Evolutionary conservation across 2,888 invertebrate species (phyloP).

Genomic region (Euproctis similis): DNA sequence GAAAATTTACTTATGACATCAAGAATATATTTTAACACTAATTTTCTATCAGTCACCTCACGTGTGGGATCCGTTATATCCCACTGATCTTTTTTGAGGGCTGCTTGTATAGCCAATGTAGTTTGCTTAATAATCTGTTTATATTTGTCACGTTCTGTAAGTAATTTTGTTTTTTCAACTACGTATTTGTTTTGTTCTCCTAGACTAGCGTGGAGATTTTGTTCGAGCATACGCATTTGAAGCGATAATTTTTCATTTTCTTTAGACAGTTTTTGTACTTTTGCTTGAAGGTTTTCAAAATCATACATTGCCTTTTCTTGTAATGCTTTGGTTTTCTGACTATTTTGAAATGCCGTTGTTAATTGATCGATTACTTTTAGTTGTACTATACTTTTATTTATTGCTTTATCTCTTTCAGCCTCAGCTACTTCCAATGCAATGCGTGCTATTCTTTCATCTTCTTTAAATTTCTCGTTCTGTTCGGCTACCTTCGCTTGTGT

Average conservation of each 20-base stretch:
- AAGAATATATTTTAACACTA: constrained; percentile 73
- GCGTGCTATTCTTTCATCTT: constrained; percentile 71
- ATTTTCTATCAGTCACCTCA: constrained; percentile 60
- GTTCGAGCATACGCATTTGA: constrained; percentile 70
- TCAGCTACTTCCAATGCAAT: constrained; percentile 76
- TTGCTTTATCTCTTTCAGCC: constrained; percentile 78
- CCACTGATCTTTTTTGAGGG: constrained; percentile 72
- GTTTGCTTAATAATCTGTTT: constrained; percentile 77
- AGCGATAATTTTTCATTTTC: constrained; percentile 60
- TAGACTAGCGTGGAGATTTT: constrained; percentile 71
- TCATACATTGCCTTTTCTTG: constrained; percentile 55
- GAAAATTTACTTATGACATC: constrained; percentile 60
- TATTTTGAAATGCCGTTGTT: constrained; percentile 72
- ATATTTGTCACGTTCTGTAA: constrained; percentile 73
- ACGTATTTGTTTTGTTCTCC: constrained; percentile 64
- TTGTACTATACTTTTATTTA: constrained; percentile 78
- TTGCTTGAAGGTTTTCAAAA: constrained; percentile 47
- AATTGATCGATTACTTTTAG: constrained; percentile 79
- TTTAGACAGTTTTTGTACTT: constrained; percentile 49
- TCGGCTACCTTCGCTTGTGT: constrained; percentile 79
- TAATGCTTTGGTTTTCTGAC: constrained; percentile 62
- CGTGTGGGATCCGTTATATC: constrained; percentile 43
- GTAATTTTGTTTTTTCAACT: constrained; percentile 59
- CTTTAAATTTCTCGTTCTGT: constrained; percentile 77
- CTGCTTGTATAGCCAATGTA: constrained; percentile 73